A percentile compares a stretch with the other conserved stretches of the same genome.
Conservation (phyloP, 2,113 vertebrate genomes). For the Pluvialis apricaria region DNA sequence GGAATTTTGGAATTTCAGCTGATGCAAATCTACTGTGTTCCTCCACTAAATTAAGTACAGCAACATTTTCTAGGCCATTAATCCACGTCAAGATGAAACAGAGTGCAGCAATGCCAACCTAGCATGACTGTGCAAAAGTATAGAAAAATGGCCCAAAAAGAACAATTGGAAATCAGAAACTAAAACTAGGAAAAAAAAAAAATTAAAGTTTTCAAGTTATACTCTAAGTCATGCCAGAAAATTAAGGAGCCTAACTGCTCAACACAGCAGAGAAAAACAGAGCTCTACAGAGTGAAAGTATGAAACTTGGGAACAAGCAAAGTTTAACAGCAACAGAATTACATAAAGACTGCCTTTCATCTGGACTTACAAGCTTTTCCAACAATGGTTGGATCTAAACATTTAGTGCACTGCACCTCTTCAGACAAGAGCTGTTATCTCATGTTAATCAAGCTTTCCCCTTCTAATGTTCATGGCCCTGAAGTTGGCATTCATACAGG, state of each 20-base stretch:
- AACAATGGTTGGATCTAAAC: conserved; percentile 49
- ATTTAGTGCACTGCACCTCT: conserved; percentile 65
- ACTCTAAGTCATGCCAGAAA: conserved; percentile 60
- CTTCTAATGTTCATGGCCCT: conserved; percentile 70
- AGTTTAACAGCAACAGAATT: conserved; percentile 66
- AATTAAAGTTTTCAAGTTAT: background rate
- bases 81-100: conserved; percentile 63
- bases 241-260: conserved; percentile 67
- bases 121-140: conserved; percentile 59
- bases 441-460: conserved; percentile 46
- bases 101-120: conserved; percentile 53
- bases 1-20: conserved; percentile 33
- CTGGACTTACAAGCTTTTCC: conserved; percentile 45
- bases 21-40: conserved; percentile 41
- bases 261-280: conserved; percentile 61
- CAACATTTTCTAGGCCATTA: conserved; percentile 62
- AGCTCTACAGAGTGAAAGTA: conserved; percentile 63
- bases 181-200: conserved; percentile 54
- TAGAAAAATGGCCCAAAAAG: conserved; percentile 63
- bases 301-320: conserved; percentile 69
- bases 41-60: conserved; percentile 50
- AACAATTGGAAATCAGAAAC: conserved; percentile 57
- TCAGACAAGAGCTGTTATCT: conserved; percentile 67
- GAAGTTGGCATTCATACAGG: conserved; percentile 93
- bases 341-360: conserved; percentile 48